Evolutionary conservation across 2,888 invertebrate genomes (phyloP).

Genomic region (Andrena bicolor): DNA sequence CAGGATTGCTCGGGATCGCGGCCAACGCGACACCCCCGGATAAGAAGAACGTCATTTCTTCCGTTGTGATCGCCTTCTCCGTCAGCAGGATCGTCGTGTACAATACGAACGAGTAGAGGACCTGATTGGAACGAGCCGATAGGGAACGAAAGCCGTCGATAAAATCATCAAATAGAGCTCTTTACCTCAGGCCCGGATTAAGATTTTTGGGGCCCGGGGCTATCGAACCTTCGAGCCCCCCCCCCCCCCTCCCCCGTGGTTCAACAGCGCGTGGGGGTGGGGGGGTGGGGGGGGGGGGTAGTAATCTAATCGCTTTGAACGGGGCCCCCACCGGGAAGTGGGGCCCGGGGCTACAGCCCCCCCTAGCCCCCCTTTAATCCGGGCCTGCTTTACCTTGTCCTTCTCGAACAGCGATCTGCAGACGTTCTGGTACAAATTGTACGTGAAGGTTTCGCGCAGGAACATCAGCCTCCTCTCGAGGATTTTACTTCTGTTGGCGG

Average conservation of each 20-base stretch:
- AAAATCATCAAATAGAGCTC: too few species aligned
- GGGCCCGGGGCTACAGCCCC: too few species aligned
- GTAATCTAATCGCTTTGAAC: too few species aligned
- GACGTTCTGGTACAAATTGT: constrained; percentile 87
- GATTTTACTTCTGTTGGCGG: constrained; percentile 81
- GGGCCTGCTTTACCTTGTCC: constrained; percentile 89
- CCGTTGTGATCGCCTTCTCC: constrained; percentile 82
- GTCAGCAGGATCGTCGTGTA: constrained; percentile 84
- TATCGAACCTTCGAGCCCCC: too few species aligned
- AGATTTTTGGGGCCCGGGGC: too few species aligned
- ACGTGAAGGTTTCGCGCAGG: constrained; percentile 87
- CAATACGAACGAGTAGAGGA: constrained; percentile 87
- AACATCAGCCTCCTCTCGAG: constrained; percentile 86
- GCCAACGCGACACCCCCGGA: constrained; percentile 92
- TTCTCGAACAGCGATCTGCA: constrained; percentile 87
- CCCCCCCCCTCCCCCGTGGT: too few species aligned
- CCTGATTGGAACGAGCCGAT: constrained; percentile 25
- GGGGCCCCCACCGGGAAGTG: too few species aligned
- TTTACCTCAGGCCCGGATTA: too few species aligned
- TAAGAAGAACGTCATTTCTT: constrained; percentile 88
- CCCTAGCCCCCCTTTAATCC: too few species aligned
- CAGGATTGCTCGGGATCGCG: constrained; percentile 86
- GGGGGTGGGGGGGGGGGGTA: too few species aligned
- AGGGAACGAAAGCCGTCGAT: too few species aligned
- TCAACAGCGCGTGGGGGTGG: too few species aligned